These are phyloP conservation scores for Arbacia lixula DNA, from an alignment of 53 echinoderm and acorn worm genomes.

Conservation along the genomic window DNA sequence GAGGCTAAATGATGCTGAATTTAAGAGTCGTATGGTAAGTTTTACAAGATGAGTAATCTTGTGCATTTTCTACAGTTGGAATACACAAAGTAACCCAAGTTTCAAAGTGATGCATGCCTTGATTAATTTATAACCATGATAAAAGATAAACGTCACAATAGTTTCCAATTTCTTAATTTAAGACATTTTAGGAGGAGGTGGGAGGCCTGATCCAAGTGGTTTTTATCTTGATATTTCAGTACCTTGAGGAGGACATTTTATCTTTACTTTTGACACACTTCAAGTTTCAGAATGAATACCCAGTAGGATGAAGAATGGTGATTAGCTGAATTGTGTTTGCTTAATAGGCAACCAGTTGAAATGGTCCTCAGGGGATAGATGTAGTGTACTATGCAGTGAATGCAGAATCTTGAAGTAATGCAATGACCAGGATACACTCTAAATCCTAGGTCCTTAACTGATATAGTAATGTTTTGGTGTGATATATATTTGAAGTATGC, in stretches of 20 bases:
- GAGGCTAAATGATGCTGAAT: not conserved
- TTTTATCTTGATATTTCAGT: constrained; percentile 19
- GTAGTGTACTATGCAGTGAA: constrained; percentile 21
- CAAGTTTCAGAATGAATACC: constrained; percentile 27
- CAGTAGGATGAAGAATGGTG: constrained; percentile 11
- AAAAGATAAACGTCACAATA: constrained; percentile 27
- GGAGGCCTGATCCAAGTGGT: constrained; percentile 23
- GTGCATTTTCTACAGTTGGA: constrained; percentile 19
- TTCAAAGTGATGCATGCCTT: constrained; percentile 26
- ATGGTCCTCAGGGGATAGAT: constrained; percentile 26
- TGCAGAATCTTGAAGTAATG: constrained; percentile 25
- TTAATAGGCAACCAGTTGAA: constrained; percentile 30
- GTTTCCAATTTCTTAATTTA: constrained; percentile 27
- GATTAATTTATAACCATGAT: constrained; percentile 27
- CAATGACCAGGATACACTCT: constrained; percentile 28
- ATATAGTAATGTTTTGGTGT: constrained; percentile 22
- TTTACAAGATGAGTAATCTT: constrained; percentile 22
- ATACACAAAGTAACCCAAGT: constrained; percentile 23
- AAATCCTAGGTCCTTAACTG: constrained; percentile 30
- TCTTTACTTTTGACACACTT: constrained; percentile 27
- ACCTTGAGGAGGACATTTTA: constrained; percentile 19
- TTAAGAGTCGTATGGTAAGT: constrained; percentile 22
- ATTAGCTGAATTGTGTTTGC: constrained; percentile 25
- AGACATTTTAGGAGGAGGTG: constrained; percentile 23
- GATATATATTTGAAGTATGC: constrained; percentile 7